Evolutionary conservation across 2,888 invertebrate species (phyloP), one percentile per base, ranked within the genome.

Genomic region (Chouioia cunea): DNA sequence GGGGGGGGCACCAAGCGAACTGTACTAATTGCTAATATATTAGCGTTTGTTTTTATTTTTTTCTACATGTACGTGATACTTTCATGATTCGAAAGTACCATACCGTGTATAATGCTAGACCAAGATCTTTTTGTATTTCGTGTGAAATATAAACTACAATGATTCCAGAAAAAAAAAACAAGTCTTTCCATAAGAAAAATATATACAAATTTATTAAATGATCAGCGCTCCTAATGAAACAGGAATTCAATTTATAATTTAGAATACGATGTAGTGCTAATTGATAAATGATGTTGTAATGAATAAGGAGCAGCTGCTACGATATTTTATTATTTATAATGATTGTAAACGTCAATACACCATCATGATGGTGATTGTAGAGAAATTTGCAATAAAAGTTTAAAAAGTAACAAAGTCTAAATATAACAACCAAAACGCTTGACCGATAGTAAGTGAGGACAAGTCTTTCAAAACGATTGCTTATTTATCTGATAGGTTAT

Each of bases 361-460:
- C 77, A 79, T 73, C 70, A 77, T 63, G 74, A 77, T 79, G 81
- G 79, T 80, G 80, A 81, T 80, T 83, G 82, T 83, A 83, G 83
- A 79, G 75, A 77, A 81, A 81, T 83, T 83, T 83, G 79, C 80
- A 83, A 83, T 82, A 82, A 82, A 82, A 81, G 36, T 58, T 15
- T 73, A n/a, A 56, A 72, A 74, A 74, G 60, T 56, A 48, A 57
- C 2, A 63, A 59, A 47, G 14, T 59, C 47, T 65, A 27, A 46
- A 50, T 63, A 36, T 36, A 22, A 48, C 15, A 48, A 44, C 43
- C 53, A 36, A 4, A 27, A 52, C 44, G 16, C 14, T 48, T n/a
- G 20, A 43, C n/a, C 20, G 14, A 44, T 57, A 43, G 10, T 18
- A 36, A 36, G 36, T 12, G 6, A 12, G 27, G 20, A 46, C 6